Evolutionary conservation across 2,797 vertebrate species (phyloP).

Genomic region (Rhinatrema bivittatum): DNA sequence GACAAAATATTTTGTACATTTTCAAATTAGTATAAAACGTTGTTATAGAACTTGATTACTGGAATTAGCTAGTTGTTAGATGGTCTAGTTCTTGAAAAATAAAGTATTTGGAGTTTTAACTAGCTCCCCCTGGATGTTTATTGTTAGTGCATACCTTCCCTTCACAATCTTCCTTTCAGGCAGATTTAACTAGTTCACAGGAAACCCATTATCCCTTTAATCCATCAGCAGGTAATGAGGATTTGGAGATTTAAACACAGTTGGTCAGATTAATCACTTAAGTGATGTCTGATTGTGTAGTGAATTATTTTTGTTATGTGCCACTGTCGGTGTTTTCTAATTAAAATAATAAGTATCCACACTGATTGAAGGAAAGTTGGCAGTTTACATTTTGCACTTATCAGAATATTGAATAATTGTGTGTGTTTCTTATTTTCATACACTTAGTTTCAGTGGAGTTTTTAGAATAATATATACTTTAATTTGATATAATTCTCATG

Average conservation of each 20-base stretch:
- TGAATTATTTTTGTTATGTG: constrained; percentile 12
- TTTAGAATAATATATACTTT: constrained; percentile 29
- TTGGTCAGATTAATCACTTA: constrained; percentile 28
- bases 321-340: constrained; percentile 18
- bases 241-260: constrained; percentile 22
- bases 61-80: no score
- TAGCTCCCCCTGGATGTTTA: constrained; percentile 7
- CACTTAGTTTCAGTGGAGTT: constrained; percentile 24
- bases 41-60: no score
- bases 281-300: constrained; percentile 21
- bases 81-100: no score
- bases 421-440: constrained; percentile 29
- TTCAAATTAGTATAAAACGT: no score
- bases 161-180: constrained; percentile 29
- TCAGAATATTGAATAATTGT: constrained; percentile 23
- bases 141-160: constrained; percentile 28
- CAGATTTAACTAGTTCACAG: constrained; percentile 17
- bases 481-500: no score
- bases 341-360: constrained; percentile 28
- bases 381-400: constrained; percentile 29
- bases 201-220: constrained; percentile 16
- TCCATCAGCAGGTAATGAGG: constrained; percentile 24
- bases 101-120: no score
- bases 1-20: no score
- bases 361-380: constrained; percentile 30